Percentiles rank a stretch among this genome's conserved stretches.
Evolutionary conservation across 2,888 invertebrate genomes (phyloP).

Genomic region (Chrysolina haemoptera): DNA sequence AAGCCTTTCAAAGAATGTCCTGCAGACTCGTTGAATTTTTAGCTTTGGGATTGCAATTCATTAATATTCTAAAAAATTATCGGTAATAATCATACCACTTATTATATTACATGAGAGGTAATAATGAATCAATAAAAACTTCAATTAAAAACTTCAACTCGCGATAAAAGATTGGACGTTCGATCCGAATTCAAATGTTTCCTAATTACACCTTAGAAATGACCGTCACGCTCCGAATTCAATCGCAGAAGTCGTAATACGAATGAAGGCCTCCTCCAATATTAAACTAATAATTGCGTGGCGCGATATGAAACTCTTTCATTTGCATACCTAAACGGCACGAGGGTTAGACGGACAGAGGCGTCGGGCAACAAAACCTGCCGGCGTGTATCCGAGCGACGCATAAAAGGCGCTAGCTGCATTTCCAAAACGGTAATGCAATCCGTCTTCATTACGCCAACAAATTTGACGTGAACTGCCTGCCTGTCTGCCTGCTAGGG

Average conservation of each 20-base stretch:
- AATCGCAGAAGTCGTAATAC: neutral
- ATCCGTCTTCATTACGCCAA: conserved; percentile 11
- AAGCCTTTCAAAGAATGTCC: too few relatives aligned
- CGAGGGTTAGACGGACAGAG: neutral
- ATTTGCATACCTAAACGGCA: neutral
- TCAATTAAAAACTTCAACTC: too few relatives aligned
- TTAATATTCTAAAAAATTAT: too few relatives aligned
- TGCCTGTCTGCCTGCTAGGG: neutral
- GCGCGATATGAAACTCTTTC: neutral
- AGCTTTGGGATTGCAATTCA: too few relatives aligned
- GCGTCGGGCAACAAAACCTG: neutral
- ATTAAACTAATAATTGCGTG: neutral
- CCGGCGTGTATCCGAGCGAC: neutral
- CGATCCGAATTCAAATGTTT: too few relatives aligned
- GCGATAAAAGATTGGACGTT: too few relatives aligned
- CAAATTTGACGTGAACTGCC: conserved; percentile 1
- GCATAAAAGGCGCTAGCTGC: neutral
- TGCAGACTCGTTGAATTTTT: too few relatives aligned
- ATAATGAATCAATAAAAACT: too few relatives aligned
- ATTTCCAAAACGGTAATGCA: neutral
- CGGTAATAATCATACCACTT: too few relatives aligned
- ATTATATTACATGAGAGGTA: too few relatives aligned
- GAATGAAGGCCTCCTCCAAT: neutral
- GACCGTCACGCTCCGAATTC: too few relatives aligned
- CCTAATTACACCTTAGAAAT: too few relatives aligned